Evolutionary conservation across 2,113 vertebrate species (phyloP).

Genomic region (Nestor notabilis): DNA sequence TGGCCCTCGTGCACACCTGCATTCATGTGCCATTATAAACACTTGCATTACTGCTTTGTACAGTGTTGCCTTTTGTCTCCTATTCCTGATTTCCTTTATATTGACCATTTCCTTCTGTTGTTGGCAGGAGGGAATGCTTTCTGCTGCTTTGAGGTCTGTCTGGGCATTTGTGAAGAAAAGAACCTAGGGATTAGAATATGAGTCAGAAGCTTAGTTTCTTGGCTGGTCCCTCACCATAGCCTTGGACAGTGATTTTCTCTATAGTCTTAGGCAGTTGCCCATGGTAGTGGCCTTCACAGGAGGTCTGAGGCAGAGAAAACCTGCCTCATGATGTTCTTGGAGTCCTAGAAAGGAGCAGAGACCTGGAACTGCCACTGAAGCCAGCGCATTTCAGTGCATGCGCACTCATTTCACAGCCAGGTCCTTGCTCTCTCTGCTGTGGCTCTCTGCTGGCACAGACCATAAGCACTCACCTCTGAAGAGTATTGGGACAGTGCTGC

Average conservation of each 20-base stretch:
- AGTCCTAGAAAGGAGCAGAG: not conserved
- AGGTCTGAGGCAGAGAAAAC: not conserved
- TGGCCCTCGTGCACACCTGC: not conserved
- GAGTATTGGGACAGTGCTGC: not conserved
- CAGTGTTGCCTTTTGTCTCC: not conserved
- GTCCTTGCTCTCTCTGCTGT: not conserved
- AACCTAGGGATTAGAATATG: not conserved
- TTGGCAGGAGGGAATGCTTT: not conserved
- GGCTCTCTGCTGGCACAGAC: not conserved
- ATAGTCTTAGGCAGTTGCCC: not conserved
- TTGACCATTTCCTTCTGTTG: not conserved
- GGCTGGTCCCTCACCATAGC: not conserved
- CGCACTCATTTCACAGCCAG: not conserved
- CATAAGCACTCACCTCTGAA: not conserved
- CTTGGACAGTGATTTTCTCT: not conserved
- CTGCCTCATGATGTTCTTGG: not conserved
- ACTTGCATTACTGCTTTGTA: not conserved
- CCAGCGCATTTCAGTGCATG: not conserved
- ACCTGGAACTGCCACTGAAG: not conserved
- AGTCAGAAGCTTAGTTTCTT: not conserved
- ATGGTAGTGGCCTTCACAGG: not conserved
- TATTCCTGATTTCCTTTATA: not conserved
- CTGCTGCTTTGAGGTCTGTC: not conserved
- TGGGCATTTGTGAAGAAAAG: not conserved
- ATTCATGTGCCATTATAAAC: accelerated